These are phyloP conservation scores for Dicentrarchus labrax DNA, from an alignment of 2,113 vertebrate genomes.

Conservation along the genomic window DNA sequence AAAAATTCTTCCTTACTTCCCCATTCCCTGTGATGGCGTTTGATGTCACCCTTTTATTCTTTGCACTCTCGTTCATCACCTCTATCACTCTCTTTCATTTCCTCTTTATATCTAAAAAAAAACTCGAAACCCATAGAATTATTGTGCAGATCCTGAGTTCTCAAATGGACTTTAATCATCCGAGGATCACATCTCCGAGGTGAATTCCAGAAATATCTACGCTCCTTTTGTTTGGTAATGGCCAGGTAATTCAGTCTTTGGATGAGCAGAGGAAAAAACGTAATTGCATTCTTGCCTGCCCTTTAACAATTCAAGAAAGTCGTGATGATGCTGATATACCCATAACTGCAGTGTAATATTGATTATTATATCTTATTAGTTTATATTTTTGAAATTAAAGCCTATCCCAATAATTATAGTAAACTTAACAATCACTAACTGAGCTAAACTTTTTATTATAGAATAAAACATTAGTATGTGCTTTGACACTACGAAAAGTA, in stretches of 20 bases:
- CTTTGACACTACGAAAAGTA: neutral
- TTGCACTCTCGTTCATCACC: conserved; percentile 39
- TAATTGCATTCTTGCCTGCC: conserved; percentile 7
- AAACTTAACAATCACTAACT: neutral
- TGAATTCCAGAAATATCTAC: conserved; percentile 28
- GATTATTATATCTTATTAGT: neutral
- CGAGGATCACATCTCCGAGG: conserved; percentile 36
- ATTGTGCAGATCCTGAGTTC: conserved; percentile 11
- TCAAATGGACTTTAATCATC: conserved; percentile 52
- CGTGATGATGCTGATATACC: neutral
- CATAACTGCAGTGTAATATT: neutral
- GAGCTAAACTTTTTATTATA: too few species aligned
- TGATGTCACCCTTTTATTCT: conserved; percentile 60
- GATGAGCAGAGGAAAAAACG: neutral
- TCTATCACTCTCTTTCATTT: conserved; percentile 22
- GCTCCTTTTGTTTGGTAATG: conserved; percentile 53
- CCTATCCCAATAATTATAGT: neutral
- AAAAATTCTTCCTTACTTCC: conserved; percentile 51
- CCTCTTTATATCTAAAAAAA: conserved; percentile 9
- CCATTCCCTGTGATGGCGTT: conserved; percentile 73
- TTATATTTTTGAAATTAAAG: neutral
- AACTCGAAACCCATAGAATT: neutral
- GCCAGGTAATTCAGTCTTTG: conserved; percentile 27
- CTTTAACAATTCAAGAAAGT: conserved; percentile 9
- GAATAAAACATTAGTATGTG: neutral